Base-by-base conservation (phyloP, 2,113 vertebrate genomes). In the Muscicapa adusta region DNA sequence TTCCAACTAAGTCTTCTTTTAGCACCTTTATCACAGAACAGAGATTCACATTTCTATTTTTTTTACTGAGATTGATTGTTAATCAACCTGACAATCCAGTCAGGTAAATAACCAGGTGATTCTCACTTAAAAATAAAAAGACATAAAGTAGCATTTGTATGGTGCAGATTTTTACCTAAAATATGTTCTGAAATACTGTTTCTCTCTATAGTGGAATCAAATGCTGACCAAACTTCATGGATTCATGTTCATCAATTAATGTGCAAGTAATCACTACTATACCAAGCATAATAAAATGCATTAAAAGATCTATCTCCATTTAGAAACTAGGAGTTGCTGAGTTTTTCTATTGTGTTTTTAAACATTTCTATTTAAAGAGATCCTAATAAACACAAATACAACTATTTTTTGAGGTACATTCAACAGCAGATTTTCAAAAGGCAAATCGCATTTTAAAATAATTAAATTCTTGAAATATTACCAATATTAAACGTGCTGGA, bases 381-480 rank as follows among this genome's bases (percentile, higher is more conserved):
- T 31, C 2, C 0, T 54, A 86, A 71, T 31, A 86, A 94, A 83
- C 53, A 71, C 12, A 26, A 63, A 58, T 9, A 51, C 4, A 80
- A 74, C 16, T 61, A 51, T 73, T 74, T 23, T 23, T 63, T 83
- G 13, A 91, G 42, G 20, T 40, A 63, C 23, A 36, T 31, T 84
- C 31, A 74, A 60, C 17, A 42, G 6, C 22, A 84, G 28, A 33
- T 60, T 93, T 45, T 45, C 43, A 45, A 45, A 45, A 45, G 31
- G 17, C 12, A 84, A 70, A n/a, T 78, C 28, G 84, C 12, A 61
- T 75, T 86, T 82, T 54, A n/a, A 67, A 93, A 60, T 5, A 63
- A 94, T 66, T 80, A 96, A 94, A 74, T 20, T 10, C 91, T 10
- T n/a, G 70, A 91, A 89, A 61, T 88, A 89, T 84, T 96, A 83